These are phyloP conservation scores for Periophthalmus modestus DNA, from an alignment of 2,113 vertebrate species.

Conservation along the genomic window DNA sequence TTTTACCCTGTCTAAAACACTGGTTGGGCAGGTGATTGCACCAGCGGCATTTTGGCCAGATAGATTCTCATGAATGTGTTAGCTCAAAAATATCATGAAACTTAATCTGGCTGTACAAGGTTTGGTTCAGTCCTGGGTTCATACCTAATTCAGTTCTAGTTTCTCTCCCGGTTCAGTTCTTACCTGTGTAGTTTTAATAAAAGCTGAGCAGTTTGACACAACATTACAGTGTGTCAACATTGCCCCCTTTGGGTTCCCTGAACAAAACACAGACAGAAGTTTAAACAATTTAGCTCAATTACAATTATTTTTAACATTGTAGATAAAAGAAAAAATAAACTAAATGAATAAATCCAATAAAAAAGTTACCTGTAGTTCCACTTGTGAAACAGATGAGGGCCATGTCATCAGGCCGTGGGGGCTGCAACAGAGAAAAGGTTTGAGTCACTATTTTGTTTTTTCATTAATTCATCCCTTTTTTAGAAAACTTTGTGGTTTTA, in stretches of 20 bases:
- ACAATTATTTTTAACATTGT: background rate
- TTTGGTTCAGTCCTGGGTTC: background rate
- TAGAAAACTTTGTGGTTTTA: no score
- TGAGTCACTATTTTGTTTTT: background rate
- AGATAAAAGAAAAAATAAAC: no score
- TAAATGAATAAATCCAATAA: no score
- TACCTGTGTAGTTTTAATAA: slow-evolving; percentile 86
- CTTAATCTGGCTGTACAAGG: no score
- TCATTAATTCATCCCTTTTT: no score
- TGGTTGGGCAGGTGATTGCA: no score
- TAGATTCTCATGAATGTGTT: no score
- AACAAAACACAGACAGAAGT: slow-evolving; percentile 15
- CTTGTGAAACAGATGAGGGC: slow-evolving; percentile 80
- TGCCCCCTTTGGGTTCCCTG: slow-evolving; percentile 94
- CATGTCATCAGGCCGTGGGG: slow-evolving; percentile 70
- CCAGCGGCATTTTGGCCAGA: no score
- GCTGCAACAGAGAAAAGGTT: slow-evolving; percentile 45
- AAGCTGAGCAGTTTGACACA: slow-evolving; percentile 84
- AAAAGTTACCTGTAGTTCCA: slow-evolving; percentile 74
- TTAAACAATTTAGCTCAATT: background rate
- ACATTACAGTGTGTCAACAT: slow-evolving; percentile 88
- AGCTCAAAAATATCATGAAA: no score
- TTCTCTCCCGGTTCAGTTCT: slow-evolving; percentile 27
- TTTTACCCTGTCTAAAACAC: no score
- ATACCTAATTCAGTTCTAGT: background rate